Evolutionary conservation across 2,113 vertebrate species (phyloP), one percentile per base, ranked within the genome.

Genomic region (Zosterops pallidus): DNA sequence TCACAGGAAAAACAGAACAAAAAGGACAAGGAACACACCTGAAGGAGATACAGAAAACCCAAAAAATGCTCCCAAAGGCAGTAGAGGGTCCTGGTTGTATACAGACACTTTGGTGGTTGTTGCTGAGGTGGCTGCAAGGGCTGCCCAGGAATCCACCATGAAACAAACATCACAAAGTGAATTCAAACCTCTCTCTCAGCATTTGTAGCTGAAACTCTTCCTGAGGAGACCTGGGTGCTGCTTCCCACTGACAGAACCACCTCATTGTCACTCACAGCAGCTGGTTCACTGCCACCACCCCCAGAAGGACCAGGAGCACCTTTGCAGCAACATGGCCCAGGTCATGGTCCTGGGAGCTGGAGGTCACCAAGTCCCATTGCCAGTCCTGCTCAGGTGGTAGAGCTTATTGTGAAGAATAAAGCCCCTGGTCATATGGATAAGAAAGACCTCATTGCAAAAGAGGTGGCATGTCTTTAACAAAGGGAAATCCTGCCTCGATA

Each of bases 171-270:
- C 42, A 29, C 31, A 47, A 47, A 47, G 21, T 23, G 15, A 49
- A 59, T 33, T 71, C 33, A 31, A 37, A 25, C 12, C 11, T 79
- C 52, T 21, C 21, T 31, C 47, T 37, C 24, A 14, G 11, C 9
- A 26, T 60, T 20, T 47, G 22, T 20, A 65, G 42, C 6, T 2
- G 1, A 63, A 71, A 35, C 3, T 5, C 14, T 37, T 79, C n/a
- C n/a, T 31, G 56, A 80, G 20, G 16, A 67, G 76, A 83, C 28
- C 2, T 3, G 4, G 26, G 42, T 0, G 0, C 31, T 1, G 41
- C 29, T 44, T 33, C 50, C 35, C 1, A 0, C 39, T 11, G 16
- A 67, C 1, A 2, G 31, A 20, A 41, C 11, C 10, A 3, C 33
- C 44, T 39, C 1, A 0, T 3, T 35, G 24, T 5, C 20, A 68